Conservation (phyloP, 2,113 vertebrate genomes). For the Ptychochromis oligacanthus region DNA sequence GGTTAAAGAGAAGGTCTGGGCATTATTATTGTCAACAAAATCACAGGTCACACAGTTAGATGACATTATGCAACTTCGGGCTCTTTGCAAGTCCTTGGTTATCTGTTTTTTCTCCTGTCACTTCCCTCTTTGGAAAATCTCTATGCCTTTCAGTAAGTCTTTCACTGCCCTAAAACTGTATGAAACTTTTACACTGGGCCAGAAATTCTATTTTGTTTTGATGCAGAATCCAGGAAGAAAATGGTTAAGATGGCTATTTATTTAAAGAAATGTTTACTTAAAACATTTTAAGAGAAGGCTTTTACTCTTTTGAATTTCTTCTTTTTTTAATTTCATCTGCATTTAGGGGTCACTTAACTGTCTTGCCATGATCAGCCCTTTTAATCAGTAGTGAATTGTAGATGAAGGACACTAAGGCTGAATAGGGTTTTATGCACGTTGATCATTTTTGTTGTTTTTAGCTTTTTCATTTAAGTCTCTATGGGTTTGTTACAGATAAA, state of each 20-base stretch:
- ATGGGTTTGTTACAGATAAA: not conserved
- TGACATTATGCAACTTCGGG: constrained; percentile 30
- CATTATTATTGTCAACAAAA: constrained; percentile 27
- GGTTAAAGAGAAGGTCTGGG: not conserved
- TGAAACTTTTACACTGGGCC: not conserved
- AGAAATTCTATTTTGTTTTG: not conserved
- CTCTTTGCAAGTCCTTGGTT: not conserved
- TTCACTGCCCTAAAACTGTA: not conserved
- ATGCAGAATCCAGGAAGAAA: not conserved
- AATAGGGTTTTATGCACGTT: not conserved
- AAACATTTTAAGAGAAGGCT: not conserved
- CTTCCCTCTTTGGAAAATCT: not conserved
- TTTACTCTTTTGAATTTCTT: not conserved
- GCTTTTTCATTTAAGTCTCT: not conserved
- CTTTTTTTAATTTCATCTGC: not conserved
- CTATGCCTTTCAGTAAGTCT: too few relatives aligned
- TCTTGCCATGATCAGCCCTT: not conserved
- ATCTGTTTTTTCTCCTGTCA: not conserved
- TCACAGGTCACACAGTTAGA: not conserved
- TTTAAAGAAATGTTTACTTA: not conserved
- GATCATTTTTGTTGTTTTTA: not conserved
- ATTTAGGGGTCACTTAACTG: not conserved
- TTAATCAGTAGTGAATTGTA: not conserved
- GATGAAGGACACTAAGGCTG: not conserved
- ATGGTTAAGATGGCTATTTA: not conserved